Base-by-base conservation (phyloP, 2,113 vertebrate genomes). In the Tauraco erythrolophus region DNA sequence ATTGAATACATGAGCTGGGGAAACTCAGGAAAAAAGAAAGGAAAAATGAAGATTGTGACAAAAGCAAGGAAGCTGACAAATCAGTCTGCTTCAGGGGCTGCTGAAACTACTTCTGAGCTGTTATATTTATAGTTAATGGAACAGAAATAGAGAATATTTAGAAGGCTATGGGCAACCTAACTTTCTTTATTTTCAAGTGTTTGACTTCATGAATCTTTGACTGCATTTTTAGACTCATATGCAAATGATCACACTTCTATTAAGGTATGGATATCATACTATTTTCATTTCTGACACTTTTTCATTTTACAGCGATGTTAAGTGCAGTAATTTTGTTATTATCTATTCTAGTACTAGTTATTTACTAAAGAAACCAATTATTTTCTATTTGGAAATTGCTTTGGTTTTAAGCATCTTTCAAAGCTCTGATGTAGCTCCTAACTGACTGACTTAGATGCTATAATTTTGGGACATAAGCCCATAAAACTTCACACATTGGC, bases 381-480 rank as follows among this genome's bases (percentile, higher is more conserved):
- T 43, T 89, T 81, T 69, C 56, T 91, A 28, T 70, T 74, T 74
- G 6, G 11, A 89, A 75, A 71, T 87, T 66, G 10, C 8, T 50
- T 56, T 76, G 30, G 25, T 71, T 95, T 91, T 82, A 89, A 87
- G 37, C 46, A 79, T 9, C 25, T 76, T 78, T 88, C 41, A 76
- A 76, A 85, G 21, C n/a, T 50, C 24, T 46, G 58, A 19, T 62
- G 50, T 37, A 89, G 57, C 18, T 94, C 45, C 77, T 82, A 58
- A 72, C 41, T 65, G 43, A 69, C 81, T 88, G 77, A 53, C 88
- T 89, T 53, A 87, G 70, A n/a, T 58, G 37, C 54, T 48, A 23
- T 82, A 91, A 93, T 87, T 92, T 97, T 96, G 91, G 95, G 95
- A 96, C 87, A 76, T 83, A 82, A 96, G 89, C 91, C 93, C 95